Evolutionary conservation across 2,113 vertebrate genomes (phyloP).

Genomic region (Dryoscopus gambensis): DNA sequence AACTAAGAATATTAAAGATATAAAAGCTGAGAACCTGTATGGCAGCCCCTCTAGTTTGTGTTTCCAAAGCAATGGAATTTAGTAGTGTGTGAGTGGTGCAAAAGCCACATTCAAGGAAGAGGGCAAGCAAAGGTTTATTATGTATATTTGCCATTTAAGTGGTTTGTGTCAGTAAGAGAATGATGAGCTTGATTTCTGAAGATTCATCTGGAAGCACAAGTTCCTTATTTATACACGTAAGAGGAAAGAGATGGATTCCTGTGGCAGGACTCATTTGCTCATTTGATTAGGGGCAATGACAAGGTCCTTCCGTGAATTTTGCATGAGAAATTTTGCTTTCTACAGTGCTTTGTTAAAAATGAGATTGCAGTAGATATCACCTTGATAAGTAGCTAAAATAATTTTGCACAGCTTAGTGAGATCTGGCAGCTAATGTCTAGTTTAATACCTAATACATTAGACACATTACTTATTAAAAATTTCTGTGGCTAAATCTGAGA

Average conservation of each 20-base stretch:
- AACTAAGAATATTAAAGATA: not conserved
- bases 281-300: not conserved
- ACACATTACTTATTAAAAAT: not conserved
- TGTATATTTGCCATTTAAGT: not conserved
- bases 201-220: not conserved
- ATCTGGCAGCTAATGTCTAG: not conserved
- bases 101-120: not conserved
- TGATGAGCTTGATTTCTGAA: not conserved
- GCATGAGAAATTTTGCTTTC: not conserved
- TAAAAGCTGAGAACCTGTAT: not conserved
- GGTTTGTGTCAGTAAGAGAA: not conserved
- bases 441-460: not conserved
- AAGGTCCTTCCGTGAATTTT: not conserved
- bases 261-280: not conserved
- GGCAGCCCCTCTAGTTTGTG: not conserved
- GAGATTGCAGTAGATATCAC: not conserved
- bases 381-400: conserved; percentile 13
- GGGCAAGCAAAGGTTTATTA: not conserved
- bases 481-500: not conserved
- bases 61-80: not conserved
- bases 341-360: not conserved
- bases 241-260: not conserved
- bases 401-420: not conserved
- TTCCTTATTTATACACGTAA: not conserved
- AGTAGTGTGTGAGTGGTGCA: not conserved